Conservation (phyloP, 2,888 invertebrate genomes). For the Mellilla xanthometata region DNA sequence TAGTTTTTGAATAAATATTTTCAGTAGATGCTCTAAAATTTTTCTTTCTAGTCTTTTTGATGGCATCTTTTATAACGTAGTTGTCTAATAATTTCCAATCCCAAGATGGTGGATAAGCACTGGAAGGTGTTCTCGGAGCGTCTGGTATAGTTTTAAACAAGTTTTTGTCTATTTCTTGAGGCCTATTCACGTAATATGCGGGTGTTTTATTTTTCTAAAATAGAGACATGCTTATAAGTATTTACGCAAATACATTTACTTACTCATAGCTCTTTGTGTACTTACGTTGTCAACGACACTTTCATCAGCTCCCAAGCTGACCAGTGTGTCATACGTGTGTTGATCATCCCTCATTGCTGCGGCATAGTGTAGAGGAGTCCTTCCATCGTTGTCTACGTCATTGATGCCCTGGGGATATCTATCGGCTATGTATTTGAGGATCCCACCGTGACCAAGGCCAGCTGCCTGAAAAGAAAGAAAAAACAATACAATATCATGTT, state of each 20-base stretch:
- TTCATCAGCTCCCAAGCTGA: constrained; percentile 92
- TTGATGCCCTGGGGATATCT: constrained; percentile 87
- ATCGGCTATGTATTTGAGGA: constrained; percentile 88
- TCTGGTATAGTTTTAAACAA: constrained; percentile 88
- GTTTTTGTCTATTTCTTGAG: constrained; percentile 89
- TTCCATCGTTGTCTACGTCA: constrained; percentile 90
- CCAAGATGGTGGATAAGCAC: constrained; percentile 86
- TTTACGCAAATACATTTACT: constrained; percentile 81
- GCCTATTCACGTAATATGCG: constrained; percentile 89
- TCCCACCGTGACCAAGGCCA: constrained; percentile 89
- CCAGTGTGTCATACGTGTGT: constrained; percentile 89
- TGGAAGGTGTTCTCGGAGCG: constrained; percentile 90
- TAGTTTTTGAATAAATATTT: constrained; percentile 74
- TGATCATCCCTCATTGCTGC: constrained; percentile 90
- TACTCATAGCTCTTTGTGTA: constrained; percentile 15
- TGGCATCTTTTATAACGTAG: constrained; percentile 67
- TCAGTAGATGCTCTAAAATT: constrained; percentile 64
- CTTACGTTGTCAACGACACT: constrained; percentile 92
- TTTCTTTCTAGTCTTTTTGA: constrained; percentile 67
- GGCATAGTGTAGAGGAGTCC: constrained; percentile 94
- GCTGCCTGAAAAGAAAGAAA: constrained; percentile 84
- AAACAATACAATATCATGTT: neutral
- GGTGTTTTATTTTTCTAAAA: constrained; percentile 91
- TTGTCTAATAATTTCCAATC: constrained; percentile 87
- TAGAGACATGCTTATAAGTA: constrained; percentile 23